phyloP scores from a whole-genome alignment of 2,888 invertebrate species.

The Strigamia maritima region DNA sequence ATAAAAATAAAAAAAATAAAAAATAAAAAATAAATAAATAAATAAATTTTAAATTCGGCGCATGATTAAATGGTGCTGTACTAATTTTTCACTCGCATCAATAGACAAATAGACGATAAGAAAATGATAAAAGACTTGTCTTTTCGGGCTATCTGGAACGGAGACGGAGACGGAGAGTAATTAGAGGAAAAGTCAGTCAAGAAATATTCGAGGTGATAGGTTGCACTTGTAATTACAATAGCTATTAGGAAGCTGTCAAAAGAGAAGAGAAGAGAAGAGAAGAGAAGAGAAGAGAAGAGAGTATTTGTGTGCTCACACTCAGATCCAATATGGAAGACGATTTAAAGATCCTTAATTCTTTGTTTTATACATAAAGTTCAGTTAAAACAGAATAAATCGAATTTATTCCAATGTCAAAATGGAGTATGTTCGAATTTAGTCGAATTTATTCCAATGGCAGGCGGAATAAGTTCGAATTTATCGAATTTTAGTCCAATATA shows the following conservation, averaged over 20 bases:
- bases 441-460: too few relatives aligned
- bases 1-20: too few relatives aligned
- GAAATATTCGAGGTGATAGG: slow-evolving; percentile 20
- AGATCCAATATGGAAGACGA: slow-evolving; percentile 17
- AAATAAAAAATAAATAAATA: too few relatives aligned
- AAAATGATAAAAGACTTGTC: not conserved
- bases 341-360: slow-evolving; percentile 2
- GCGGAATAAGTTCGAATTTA: too few relatives aligned
- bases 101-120: not conserved
- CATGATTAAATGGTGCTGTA: not conserved
- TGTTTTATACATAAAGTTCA: too few relatives aligned
- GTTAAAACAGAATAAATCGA: too few relatives aligned
- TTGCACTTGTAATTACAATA: slow-evolving; percentile 24
- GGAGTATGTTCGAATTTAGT: too few relatives aligned
- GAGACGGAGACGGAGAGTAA: not conserved
- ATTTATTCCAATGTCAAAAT: too few relatives aligned
- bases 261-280: not conserved
- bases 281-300: too few relatives aligned
- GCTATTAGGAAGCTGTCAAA: slow-evolving; percentile 24
- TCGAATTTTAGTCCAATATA: too few relatives aligned
- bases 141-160: not conserved
- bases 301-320: too few relatives aligned
- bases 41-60: too few relatives aligned
- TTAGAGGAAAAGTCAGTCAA: slow-evolving; percentile 20
- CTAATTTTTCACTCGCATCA: not conserved